Evolutionary conservation across 2,888 invertebrate species (phyloP).

Genomic region (Sinhomidia bicolor): DNA sequence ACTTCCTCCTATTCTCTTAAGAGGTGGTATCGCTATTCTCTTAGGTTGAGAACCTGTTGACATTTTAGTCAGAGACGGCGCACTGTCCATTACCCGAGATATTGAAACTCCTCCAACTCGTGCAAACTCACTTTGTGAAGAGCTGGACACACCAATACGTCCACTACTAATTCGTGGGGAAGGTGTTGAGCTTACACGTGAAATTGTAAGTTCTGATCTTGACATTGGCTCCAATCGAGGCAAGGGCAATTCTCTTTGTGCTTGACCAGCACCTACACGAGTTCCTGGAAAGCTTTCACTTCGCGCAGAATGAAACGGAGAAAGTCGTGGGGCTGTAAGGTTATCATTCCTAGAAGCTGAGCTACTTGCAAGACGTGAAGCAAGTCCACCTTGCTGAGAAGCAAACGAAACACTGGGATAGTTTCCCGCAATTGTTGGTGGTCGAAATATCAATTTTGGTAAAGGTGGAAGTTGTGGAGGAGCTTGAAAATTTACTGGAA

Average conservation of each 20-base stretch:
- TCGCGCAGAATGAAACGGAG: slow-evolving; percentile 2
- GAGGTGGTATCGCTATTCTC: slow-evolving; percentile 34
- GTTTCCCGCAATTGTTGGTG: slow-evolving; percentile 38
- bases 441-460: slow-evolving; percentile 59
- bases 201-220: slow-evolving; percentile 59
- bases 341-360: background rate
- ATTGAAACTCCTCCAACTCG: slow-evolving; percentile 53
- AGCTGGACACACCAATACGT: slow-evolving; percentile 14
- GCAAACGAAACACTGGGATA: slow-evolving; percentile 50
- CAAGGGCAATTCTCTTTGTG: background rate
- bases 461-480: slow-evolving; percentile 41
- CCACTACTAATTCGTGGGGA: background rate
- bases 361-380: background rate
- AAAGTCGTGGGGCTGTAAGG: background rate
- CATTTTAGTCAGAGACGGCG: background rate
- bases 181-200: slow-evolving; percentile 31
- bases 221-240: slow-evolving; percentile 50
- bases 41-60: background rate
- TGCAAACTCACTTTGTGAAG: slow-evolving; percentile 45
- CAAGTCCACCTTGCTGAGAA: slow-evolving; percentile 20
- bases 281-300: slow-evolving; percentile 59
- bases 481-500: background rate
- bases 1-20: slow-evolving; percentile 3
- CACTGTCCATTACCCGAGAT: slow-evolving; percentile 6
- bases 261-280: background rate